Evolutionary conservation across 2,113 vertebrate species (phyloP), one percentile per base, ranked within the genome.

Genomic region (Erpornis zantholeuca): DNA sequence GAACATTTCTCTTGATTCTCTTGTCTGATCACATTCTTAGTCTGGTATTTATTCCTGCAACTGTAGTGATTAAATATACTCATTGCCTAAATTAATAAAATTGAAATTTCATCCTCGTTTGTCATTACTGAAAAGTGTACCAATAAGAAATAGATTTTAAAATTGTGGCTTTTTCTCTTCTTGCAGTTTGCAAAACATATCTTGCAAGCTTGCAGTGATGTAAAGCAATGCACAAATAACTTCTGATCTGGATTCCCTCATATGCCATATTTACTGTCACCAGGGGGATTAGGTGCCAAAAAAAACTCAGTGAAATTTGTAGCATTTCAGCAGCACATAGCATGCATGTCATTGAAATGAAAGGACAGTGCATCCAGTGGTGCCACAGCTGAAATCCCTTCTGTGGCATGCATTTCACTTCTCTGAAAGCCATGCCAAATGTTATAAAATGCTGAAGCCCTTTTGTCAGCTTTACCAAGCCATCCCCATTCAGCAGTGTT

Each of bases 191-290:
- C 36, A 83, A 69, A 86, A 25, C 38, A 20, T 73, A 92, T 29
- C 64, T 77, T 83, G 28, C 35, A 86, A 80, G 40, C 44, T 70
- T 78, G 22, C 31, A 33, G 15, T 64, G 71, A 92, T 54, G 54
- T 64, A 81, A 87, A 95, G 25, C 31, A 59, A 94, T 24, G 56
- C 75, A 88, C 38, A 94, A 95, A 83, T 89, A 95, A 84, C 72
- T 94, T 82, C 63, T 69, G 72, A 70, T 36, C 69, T 94, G 86
- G 83, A 79, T 81, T 90, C n/a, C 79, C 20, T 95, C 85, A 66
- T 76, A 44, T 33, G 64, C 72, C 25, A 9, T 80, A 38, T 79
- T 90, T 86, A 92, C 27, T 87, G 71, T 94, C 93, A 91, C 72
- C 49, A 86, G 69, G 22, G 22, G 50, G 72, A 84, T 81, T 90